phyloP scores from a whole-genome alignment of 2,797 vertebrate genomes.

The Rhinella marina region DNA sequence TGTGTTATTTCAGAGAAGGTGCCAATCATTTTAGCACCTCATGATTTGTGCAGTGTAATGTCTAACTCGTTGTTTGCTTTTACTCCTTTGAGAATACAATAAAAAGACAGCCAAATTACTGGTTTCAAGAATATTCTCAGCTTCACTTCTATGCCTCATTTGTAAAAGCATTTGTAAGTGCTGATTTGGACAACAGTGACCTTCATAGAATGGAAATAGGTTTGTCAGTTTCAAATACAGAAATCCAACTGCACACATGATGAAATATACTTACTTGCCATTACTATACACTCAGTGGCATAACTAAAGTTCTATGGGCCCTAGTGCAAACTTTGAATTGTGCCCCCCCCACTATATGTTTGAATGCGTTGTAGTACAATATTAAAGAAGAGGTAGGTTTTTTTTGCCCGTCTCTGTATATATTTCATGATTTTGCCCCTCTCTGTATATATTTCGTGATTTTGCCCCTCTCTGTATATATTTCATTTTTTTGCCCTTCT shows the following conservation, averaged over 20 bases:
- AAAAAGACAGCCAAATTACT: slow-evolving; percentile 43
- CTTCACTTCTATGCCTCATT: slow-evolving; percentile 28
- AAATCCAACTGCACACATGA: not conserved
- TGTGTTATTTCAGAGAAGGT: slow-evolving; percentile 31
- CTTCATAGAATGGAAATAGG: slow-evolving; percentile 19
- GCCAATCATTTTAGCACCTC: slow-evolving; percentile 40
- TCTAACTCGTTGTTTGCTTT: slow-evolving; percentile 47
- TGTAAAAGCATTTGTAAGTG: slow-evolving; percentile 31
- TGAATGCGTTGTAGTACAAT: no score
- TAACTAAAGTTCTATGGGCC: no score
- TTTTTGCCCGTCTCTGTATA: no score
- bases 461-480: no score
- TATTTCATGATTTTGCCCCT: no score
- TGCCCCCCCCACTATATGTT: no score
- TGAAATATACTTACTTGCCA: not conserved
- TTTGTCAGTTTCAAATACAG: slow-evolving; percentile 23
- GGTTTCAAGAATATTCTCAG: slow-evolving; percentile 18
- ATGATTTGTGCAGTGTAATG: slow-evolving; percentile 24
- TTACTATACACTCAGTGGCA: not conserved
- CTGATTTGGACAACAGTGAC: slow-evolving; percentile 39
- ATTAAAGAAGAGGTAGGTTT: no score
- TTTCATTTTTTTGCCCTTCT: no score
- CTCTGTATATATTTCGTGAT: no score
- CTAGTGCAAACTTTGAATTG: no score
- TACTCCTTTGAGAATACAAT: slow-evolving; percentile 31